Evolutionary conservation across 2,113 vertebrate genomes (phyloP).

Genomic region (Myrmecophaga tridactyla): DNA sequence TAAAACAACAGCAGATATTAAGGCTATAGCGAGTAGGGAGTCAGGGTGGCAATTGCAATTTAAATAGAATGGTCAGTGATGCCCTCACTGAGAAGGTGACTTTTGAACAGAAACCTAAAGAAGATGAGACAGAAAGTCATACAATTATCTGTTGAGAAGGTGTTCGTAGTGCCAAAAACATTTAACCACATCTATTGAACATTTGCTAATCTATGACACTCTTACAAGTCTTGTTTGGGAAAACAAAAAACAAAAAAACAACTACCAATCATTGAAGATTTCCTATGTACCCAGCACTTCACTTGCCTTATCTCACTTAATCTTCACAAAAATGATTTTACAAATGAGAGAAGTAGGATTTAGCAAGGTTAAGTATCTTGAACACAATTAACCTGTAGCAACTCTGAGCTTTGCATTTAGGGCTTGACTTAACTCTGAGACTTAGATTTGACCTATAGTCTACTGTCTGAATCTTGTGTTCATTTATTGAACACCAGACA

Average conservation of each 20-base stretch:
- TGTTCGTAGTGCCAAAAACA: background rate
- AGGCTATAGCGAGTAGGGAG: background rate
- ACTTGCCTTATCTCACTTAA: background rate
- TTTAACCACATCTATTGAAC: background rate
- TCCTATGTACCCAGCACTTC: background rate
- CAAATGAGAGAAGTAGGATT: background rate
- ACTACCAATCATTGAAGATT: background rate
- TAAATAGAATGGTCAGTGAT: background rate
- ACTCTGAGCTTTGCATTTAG: background rate
- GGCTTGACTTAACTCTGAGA: background rate
- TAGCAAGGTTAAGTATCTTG: background rate
- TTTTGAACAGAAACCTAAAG: too few relatives aligned
- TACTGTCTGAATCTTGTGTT: background rate
- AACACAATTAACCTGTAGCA: background rate
- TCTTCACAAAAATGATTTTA: background rate
- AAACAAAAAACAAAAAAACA: background rate
- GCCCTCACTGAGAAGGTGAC: too few relatives aligned
- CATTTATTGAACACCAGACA: background rate
- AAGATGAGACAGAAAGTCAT: background rate
- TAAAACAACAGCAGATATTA: background rate
- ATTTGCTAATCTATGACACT: background rate
- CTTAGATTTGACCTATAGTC: background rate
- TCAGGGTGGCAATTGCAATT: background rate
- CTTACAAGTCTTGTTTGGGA: background rate
- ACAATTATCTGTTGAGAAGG: background rate